A percentile compares a stretch with the other conserved stretches of the same genome.
phyloP scores from a whole-genome alignment of 37 sponge, comb jelly and placozoan species.

The Petrosia ficiformis region DNA sequence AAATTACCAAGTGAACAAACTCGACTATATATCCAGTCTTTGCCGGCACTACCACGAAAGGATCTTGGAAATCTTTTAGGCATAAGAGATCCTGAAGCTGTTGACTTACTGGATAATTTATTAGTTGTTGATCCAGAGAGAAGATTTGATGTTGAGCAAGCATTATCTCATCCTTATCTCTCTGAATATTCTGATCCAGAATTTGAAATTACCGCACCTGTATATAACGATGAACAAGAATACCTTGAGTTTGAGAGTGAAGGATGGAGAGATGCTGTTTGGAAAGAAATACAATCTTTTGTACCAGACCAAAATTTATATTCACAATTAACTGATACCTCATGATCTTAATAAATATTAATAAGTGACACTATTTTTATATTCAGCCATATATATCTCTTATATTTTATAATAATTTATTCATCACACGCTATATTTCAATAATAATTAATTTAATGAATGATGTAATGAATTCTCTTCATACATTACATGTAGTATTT shows the following conservation, averaged over 20 bases:
- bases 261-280: neutral
- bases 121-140: conserved; percentile 47
- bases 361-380: no score
- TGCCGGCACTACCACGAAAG: conserved; percentile 15
- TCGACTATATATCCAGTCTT: conserved; percentile 32
- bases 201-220: conserved; percentile 46
- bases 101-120: conserved; percentile 58
- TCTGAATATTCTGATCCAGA: conserved; percentile 55
- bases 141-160: conserved; percentile 51
- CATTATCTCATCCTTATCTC: conserved; percentile 69
- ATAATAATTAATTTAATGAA: conserved; percentile 1
- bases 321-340: no score
- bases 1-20: conserved; percentile 58
- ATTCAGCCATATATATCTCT: no score
- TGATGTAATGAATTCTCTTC: conserved; percentile 1
- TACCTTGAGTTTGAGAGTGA: neutral
- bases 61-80: conserved; percentile 30
- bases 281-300: conserved; percentile 3
- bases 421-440: no score
- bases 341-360: no score
- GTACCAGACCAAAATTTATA: no score
- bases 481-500: neutral
- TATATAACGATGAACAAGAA: neutral
- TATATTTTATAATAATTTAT: no score
- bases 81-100: conserved; percentile 44